These are phyloP conservation scores for Oenanthe melanoleuca DNA, from an alignment of 2,113 vertebrate genomes.

Conservation along the genomic window DNA sequence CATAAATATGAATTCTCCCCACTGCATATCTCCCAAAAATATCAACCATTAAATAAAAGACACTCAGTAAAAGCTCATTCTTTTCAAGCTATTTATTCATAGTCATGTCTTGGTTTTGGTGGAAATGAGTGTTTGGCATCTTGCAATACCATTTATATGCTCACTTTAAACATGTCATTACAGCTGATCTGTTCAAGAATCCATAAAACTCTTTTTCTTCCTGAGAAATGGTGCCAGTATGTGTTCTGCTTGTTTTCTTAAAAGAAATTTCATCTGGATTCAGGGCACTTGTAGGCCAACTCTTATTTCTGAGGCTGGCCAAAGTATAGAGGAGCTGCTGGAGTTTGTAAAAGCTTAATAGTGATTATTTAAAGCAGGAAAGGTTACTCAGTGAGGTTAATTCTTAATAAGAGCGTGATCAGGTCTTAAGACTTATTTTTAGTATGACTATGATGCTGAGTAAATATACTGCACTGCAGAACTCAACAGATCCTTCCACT, in stretches of 20 bases:
- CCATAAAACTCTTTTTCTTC: background rate
- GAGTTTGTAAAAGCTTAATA: background rate
- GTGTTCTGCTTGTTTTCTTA: background rate
- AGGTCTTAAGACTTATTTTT: background rate
- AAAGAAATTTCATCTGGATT: background rate
- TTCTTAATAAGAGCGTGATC: background rate
- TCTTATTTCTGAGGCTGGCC: background rate
- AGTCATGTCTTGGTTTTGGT: background rate
- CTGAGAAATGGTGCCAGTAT: background rate
- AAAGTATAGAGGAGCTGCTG: background rate
- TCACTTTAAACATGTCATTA: background rate
- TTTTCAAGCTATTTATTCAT: background rate
- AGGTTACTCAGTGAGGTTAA: background rate
- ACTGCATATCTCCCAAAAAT: background rate
- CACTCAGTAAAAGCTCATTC: background rate
- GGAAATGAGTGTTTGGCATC: background rate
- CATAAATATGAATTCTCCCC: background rate
- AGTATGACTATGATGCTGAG: background rate
- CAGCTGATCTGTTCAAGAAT: background rate
- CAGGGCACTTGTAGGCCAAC: fast-evolving
- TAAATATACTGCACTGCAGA: background rate
- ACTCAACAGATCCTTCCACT: background rate
- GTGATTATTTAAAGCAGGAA: background rate
- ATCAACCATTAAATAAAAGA: background rate
- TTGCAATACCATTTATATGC: background rate